Evolutionary conservation across 2,888 invertebrate genomes (phyloP).

Genomic region (Drosophila prolongata): DNA sequence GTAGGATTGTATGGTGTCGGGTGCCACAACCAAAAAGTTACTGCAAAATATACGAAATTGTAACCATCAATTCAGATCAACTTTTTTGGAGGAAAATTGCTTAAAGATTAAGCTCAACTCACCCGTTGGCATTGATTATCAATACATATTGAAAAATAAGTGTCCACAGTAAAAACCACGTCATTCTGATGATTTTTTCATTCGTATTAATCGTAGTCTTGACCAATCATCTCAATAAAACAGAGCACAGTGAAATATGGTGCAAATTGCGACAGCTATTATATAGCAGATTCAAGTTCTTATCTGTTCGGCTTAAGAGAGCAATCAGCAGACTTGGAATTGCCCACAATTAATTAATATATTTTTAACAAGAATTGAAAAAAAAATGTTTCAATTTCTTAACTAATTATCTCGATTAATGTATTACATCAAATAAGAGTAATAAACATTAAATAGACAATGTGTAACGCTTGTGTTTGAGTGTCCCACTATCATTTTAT

Average conservation of each 20-base stretch:
- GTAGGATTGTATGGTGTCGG: slow-evolving; percentile 92
- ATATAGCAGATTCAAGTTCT: neutral
- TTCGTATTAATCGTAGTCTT: neutral
- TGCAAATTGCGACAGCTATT: neutral
- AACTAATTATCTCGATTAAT: no score
- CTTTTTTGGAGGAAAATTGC: neutral
- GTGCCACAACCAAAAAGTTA: slow-evolving; percentile 90
- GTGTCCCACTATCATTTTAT: no score
- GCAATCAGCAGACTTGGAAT: no score
- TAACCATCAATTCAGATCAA: no score
- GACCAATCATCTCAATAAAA: neutral
- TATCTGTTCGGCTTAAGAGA: no score
- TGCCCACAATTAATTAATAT: no score
- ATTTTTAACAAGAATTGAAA: no score
- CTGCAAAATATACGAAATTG: slow-evolving; percentile 41
- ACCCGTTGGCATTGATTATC: neutral
- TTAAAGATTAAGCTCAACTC: neutral
- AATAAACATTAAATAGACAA: no score
- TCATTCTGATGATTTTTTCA: neutral
- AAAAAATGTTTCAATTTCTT: no score
- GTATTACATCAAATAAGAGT: no score
- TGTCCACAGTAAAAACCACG: neutral
- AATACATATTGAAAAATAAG: neutral
- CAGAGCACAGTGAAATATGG: neutral
- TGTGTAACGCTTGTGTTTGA: no score